Conservation (phyloP, 2,888 invertebrate genomes). For the Diaprepes abbreviatus region DNA sequence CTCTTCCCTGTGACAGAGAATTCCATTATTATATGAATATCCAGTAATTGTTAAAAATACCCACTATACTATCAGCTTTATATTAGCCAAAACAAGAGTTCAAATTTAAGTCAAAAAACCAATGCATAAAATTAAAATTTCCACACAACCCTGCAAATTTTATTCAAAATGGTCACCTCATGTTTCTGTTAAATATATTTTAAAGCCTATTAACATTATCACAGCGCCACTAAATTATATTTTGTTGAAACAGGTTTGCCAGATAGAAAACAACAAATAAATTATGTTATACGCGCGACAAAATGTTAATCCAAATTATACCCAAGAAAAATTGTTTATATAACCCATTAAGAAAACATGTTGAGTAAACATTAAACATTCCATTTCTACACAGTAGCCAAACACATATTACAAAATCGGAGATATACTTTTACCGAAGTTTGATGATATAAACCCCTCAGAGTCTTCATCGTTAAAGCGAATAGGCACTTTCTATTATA, state of each 20-base stretch:
- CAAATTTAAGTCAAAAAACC: too few species aligned
- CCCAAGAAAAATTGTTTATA: conserved; percentile 16
- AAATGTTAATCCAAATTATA: background rate
- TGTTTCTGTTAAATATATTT: background rate
- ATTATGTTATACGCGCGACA: background rate
- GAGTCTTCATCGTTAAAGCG: background rate
- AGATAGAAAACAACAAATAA: conserved; percentile 10
- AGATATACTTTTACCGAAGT: conserved; percentile 3
- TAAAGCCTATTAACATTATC: background rate
- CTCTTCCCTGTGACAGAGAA: too few species aligned
- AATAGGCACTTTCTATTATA: conserved; percentile 36
- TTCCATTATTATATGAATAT: too few species aligned
- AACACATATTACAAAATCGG: conserved; percentile 7
- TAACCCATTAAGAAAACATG: conserved; percentile 18
- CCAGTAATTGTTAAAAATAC: too few species aligned
- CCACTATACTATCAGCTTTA: too few species aligned
- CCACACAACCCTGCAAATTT: too few species aligned
- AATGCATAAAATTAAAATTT: too few species aligned
- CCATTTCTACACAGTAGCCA: background rate
- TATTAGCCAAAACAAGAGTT: too few species aligned
- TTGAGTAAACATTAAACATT: conserved; percentile 13
- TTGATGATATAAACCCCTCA: background rate
- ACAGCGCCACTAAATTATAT: background rate
- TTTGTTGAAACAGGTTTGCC: conserved; percentile 2
- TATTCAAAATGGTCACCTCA: too few species aligned